phyloP scores from a whole-genome alignment of 2,113 vertebrate species.

The Microcebus ravelobensis region DNA sequence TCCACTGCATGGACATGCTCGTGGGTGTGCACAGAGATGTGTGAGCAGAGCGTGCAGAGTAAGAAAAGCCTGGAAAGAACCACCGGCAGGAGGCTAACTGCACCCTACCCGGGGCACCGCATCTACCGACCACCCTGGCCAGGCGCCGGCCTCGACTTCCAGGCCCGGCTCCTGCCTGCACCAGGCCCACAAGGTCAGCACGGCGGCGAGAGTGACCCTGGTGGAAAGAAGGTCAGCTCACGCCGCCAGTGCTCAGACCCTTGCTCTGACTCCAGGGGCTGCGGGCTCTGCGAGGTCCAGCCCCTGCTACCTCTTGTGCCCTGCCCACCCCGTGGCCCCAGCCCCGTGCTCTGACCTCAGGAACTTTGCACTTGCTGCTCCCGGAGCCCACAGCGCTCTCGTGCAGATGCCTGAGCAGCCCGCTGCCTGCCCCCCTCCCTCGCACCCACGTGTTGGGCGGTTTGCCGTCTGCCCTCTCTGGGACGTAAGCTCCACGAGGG shows the following conservation, averaged over 20 bases:
- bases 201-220: fast-evolving
- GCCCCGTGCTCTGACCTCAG: background rate
- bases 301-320: background rate
- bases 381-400: background rate
- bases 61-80: background rate
- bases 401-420: fast-evolving
- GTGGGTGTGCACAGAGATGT: fast-evolving
- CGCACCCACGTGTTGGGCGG: background rate
- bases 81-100: background rate
- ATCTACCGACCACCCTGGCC: background rate
- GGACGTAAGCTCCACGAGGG: background rate
- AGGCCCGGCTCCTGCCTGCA: background rate
- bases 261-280: fast-evolving
- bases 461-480: background rate
- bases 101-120: fast-evolving
- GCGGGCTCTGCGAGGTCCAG: fast-evolving
- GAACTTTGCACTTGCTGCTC: background rate
- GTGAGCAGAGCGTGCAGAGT: fast-evolving
- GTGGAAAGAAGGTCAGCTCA: background rate
- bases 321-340: fast-evolving
- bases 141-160: background rate
- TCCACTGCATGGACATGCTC: background rate
- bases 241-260: background rate
- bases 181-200: fast-evolving
- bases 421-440: fast-evolving